Evolutionary conservation across 2,797 vertebrate genomes (phyloP).

Genomic region (Cirrhinus mrigala): DNA sequence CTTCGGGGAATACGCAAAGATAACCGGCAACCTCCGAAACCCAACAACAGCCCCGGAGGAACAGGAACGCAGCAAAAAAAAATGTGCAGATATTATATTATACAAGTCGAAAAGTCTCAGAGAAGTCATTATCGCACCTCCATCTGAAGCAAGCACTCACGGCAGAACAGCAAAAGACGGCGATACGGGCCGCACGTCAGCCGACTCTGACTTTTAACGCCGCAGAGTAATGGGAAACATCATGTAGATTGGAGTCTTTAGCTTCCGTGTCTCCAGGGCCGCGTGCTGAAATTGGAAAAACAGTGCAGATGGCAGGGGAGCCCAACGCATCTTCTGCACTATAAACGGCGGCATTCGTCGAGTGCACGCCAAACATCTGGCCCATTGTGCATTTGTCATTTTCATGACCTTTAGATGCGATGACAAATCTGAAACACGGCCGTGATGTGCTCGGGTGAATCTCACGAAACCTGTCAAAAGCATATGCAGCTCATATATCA

Average conservation of each 20-base stretch:
- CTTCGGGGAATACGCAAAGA: constrained; percentile 65
- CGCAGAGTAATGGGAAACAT: constrained; percentile 64
- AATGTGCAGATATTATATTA: constrained; percentile 47
- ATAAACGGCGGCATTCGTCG: constrained; percentile 18
- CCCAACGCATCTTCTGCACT: constrained; percentile 18
- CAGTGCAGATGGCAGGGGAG: constrained; percentile 34
- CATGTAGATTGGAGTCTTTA: constrained; percentile 54
- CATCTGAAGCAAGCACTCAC: constrained; percentile 37
- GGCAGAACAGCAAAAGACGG: background rate
- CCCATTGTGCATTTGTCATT: constrained; percentile 31
- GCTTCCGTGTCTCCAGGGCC: constrained; percentile 53
- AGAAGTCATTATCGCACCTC: constrained; percentile 62
- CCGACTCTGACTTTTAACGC: background rate
- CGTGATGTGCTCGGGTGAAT: background rate
- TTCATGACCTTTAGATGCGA: constrained; percentile 52
- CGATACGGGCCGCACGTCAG: background rate
- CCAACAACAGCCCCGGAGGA: constrained; percentile 37
- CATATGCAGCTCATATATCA: background rate
- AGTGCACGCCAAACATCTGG: constrained; percentile 47
- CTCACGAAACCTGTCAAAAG: background rate
- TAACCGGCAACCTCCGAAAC: constrained; percentile 57
- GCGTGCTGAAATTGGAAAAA: constrained; percentile 53
- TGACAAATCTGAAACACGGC: constrained; percentile 51
- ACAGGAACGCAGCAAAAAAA: constrained; percentile 56
- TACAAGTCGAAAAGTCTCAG: constrained; percentile 68